Conservation (phyloP, 2,113 vertebrate genomes). For the Tachycineta bicolor region DNA sequence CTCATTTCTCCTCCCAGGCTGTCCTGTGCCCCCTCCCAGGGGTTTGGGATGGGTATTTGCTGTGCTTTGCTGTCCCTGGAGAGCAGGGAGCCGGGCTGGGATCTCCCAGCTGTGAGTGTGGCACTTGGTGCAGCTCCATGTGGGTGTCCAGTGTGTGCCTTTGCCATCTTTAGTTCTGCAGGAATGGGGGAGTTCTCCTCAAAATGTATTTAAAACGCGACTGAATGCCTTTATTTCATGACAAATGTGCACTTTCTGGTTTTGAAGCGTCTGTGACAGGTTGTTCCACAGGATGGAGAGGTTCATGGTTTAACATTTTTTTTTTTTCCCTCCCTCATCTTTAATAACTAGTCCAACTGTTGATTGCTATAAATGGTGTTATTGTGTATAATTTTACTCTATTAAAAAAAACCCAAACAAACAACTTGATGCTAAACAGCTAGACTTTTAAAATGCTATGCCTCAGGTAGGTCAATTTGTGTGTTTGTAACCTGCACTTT, state of each 20-base stretch:
- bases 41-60: neutral
- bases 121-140: accelerated
- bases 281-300: neutral
- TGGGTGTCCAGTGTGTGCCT: neutral
- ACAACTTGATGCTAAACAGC: neutral
- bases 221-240: neutral
- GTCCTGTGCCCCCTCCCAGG: neutral
- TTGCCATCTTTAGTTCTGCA: neutral
- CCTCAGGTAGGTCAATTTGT: neutral
- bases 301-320: neutral
- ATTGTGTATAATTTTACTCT: neutral
- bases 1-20: neutral
- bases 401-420: no score
- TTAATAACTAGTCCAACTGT: neutral
- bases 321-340: neutral
- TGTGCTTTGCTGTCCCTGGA: neutral
- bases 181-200: neutral
- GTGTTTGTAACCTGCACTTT: neutral
- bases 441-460: neutral
- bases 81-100: neutral
- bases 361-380: neutral
- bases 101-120: neutral
- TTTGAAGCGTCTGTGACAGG: neutral
- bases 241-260: neutral
- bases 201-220: neutral